Conservation (phyloP, 2,888 invertebrate species). For the Blastobasis lacticolella region DNA sequence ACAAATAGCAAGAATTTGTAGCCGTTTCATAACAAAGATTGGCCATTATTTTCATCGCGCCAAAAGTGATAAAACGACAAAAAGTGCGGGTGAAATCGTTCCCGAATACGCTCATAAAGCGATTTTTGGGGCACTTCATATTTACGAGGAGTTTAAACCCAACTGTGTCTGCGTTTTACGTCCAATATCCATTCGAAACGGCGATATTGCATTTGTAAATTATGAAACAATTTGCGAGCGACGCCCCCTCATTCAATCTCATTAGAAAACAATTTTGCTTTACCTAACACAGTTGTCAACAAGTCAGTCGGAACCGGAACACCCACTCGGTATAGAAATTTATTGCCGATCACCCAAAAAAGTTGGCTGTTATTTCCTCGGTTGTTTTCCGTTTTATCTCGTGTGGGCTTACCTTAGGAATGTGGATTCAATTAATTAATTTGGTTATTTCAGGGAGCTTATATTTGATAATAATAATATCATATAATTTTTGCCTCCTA, state of each 20-base stretch:
- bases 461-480: no score
- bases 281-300: slow-evolving; percentile 9
- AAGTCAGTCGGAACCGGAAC: slow-evolving; percentile 8
- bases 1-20: no score
- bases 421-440: no score
- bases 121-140: slow-evolving; percentile 16
- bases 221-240: slow-evolving; percentile 31
- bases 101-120: not conserved
- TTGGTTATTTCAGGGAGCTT: no score
- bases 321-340: slow-evolving; percentile 24
- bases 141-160: slow-evolving; percentile 21
- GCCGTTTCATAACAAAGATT: no score
- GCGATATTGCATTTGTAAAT: slow-evolving; percentile 25
- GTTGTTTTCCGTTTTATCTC: slow-evolving; percentile 29
- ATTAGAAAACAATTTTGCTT: slow-evolving; percentile 3
- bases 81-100: no score
- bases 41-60: no score
- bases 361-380: slow-evolving; percentile 27
- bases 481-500: no score
- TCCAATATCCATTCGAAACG: slow-evolving; percentile 21
- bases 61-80: no score
- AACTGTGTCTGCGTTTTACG: slow-evolving; percentile 25
- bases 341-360: slow-evolving; percentile 43
- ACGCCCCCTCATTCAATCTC: slow-evolving; percentile 8
- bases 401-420: slow-evolving; percentile 19